Percentiles rank a stretch among this genome's conserved stretches.
Conservation (phyloP, 2,113 vertebrate species). For the Hydropotes inermis region DNA sequence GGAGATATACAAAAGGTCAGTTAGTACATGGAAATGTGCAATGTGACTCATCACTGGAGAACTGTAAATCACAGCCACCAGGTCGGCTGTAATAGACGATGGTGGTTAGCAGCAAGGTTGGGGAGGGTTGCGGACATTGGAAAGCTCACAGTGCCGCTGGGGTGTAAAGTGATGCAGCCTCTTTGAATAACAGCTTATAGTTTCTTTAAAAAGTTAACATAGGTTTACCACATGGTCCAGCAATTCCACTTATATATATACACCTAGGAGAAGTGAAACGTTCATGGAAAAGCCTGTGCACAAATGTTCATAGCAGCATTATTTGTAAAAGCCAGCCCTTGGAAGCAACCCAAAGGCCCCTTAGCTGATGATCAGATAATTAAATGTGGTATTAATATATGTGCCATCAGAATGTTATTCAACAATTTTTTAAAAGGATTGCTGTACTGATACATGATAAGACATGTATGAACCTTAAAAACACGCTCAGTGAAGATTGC, state of each 20-base stretch:
- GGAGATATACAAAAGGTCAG: background rate
- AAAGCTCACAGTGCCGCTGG: background rate
- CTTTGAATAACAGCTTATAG: background rate
- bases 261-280: background rate
- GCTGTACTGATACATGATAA: rapidly evolving
- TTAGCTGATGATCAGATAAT: background rate
- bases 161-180: background rate
- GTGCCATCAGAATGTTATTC: background rate
- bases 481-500: background rate
- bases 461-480: background rate
- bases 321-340: background rate
- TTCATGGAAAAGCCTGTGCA: background rate
- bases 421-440: background rate
- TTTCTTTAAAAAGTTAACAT: background rate
- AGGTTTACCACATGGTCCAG: background rate
- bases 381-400: background rate
- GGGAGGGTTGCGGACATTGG: background rate
- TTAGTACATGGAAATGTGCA: background rate
- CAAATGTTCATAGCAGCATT: too few relatives aligned
- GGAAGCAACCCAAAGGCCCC: background rate
- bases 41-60: too few relatives aligned
- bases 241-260: background rate
- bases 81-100: background rate
- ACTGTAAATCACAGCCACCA: background rate
- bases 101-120: background rate